Base-by-base conservation (phyloP, 2,888 invertebrate species). In the Eupithecia pulchellata region DNA sequence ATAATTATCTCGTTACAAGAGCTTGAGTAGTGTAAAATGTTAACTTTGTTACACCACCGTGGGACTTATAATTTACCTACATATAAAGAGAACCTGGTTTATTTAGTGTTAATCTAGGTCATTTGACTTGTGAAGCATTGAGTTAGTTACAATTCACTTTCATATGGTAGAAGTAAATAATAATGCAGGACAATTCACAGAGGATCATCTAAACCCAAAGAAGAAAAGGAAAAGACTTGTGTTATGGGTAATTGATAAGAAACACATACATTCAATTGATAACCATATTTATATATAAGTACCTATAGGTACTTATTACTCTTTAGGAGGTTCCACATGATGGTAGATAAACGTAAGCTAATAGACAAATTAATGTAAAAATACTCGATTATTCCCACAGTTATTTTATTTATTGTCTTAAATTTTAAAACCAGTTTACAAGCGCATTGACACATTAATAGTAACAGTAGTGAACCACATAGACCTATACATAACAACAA, bases 1-100 rank as follows among this genome's bases (percentile, higher is more conserved):
- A 71, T 66, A 72, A 71, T 39, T 67, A 71, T 73, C 74, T 74
- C 74, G 73, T 74, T 74, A 71, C 66, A 71, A 67, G 67, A 74
- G 71, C 74, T 29, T 29, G 27, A 57, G 52, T 57, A 39, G 47
- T 64, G 58, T 67, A 64, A 64, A 61, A 72, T 25, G 39, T 25
- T 30, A 32, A 60, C 60, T n/a, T 32, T 60, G 60, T 60, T 60
- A 60, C 8, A 32, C 14, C 8, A 32, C 14, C 60, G 60, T 60
- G 60, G 32, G 60, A 60, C 25, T 52, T 52, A 11, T 25, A 25
- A 25, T 52, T 52, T 52, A 52, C 20, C 42, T 47, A 42, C 52
- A 25, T 25, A 25, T 52, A 25, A 52, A 52, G 52, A 52, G 52
- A 11, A 25, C 3, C 52, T 52, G 25, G 20, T 25, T 52, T 25